Base-by-base conservation (phyloP, 2,888 invertebrate species). In the Cryptocephalus moraei region DNA sequence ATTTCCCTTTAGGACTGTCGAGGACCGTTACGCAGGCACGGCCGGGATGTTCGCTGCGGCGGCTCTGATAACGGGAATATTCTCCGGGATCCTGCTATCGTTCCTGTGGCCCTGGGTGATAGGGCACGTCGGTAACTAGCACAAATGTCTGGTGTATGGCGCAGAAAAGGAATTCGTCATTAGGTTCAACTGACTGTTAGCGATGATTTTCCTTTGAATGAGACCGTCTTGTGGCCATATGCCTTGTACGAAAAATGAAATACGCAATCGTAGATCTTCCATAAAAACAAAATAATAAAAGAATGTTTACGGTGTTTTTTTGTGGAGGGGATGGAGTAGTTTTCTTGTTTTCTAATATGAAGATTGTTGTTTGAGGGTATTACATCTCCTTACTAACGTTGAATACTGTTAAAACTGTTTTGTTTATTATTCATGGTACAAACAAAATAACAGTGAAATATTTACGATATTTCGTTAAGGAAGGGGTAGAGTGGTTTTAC, bases 11-110 rank as follows among this genome's bases (percentile, higher is more conserved):
- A 90, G 91, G 53, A 80, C 78, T 36, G 91, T 91, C 11, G 84
- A 87, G n/a, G 81, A 84, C 0, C 82, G 89, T 61, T 76, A 91
- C 67, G 86, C 90, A 11, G 74, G 85, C 0, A 84, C 82, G 0
- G 96, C 96, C 0, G 96, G 96, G 48, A 97, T 97, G 97, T 89
- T 93, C 69, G 95, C 90, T 39, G 93, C 90, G 0, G 94, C 97
- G 13, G 85, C 85, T 62, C 77, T 99, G 1, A 85, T 96, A 33
- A 84, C 91, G 0, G 96, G 96, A 40, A 86, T 96, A 43, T 82
- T 91, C 50, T 63, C 73, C 8, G 96, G 96, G n/a, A 81, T 96
- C 49, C 64, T 80, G 52, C 84, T 86, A 66, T 81, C 89, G 0
- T 78, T 84, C 57, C 61, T 84, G 39, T 79, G 84, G 70, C 86